Base-by-base conservation (phyloP, 2,888 invertebrate genomes). In the Lasioglossum villosulum region DNA sequence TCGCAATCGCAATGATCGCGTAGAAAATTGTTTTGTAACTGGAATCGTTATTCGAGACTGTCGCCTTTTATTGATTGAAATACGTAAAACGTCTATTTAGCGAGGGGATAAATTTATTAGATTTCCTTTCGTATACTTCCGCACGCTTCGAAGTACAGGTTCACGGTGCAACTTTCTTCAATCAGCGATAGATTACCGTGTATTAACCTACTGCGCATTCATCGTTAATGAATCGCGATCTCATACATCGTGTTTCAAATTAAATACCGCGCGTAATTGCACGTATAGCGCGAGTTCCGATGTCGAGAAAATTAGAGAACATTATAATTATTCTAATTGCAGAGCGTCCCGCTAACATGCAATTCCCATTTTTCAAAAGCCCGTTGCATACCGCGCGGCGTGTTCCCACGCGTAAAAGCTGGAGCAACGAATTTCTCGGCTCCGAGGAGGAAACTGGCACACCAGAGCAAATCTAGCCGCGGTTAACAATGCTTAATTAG, bases 401-500 rank as follows among this genome's bases (percentile, higher is more conserved):
- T 48, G 34, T 84, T 82, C 78, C 39, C 79, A 84, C 75, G 82
- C 56, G 75, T 71, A 30, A 27, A 30, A 34, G 52, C 52, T 56
- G 19, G 59, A 73, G 45, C 52, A 37, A 48, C 45, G 70, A 70
- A 66, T 79, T 68, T 78, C 66, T 39, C 66, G 72, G 71, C 52
- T 14, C 16, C 78, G 12, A 37, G 74, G 80, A 75, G 56, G 75
- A 73, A 80, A 52, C 82, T 48, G 72, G 66, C 42, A 72, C 52
- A 16, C 66, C 66, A 27, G 80, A 71, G 48, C 82, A 71, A 72
- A 82, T 76, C 76, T 48, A 30, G 23, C 73, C 23, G 56, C 68
- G 45, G 73, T 30, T 48, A 77, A 83, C 83, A 77, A 83, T 83
- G 48, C 82, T 52, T 73, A 77, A 83, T 83, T 82, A 81, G 68